Conservation (phyloP, 1,140 invertebrate species). For the Physella acuta region DNA sequence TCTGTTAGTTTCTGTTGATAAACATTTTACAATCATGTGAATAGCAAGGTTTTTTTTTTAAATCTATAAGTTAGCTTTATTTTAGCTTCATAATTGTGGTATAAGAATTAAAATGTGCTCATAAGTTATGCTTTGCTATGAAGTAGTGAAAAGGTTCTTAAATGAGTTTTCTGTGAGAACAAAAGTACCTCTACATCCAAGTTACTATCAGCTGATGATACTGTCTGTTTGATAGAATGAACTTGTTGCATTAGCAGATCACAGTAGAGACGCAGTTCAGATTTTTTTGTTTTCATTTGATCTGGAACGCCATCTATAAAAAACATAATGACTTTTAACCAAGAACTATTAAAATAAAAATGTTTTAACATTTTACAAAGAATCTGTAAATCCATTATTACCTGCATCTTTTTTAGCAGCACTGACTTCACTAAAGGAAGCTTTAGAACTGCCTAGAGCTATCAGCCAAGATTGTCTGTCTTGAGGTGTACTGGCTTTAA, state of each 20-base stretch:
- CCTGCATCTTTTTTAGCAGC: slow-evolving; percentile 24
- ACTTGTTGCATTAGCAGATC: slow-evolving; percentile 83
- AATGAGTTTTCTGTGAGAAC: too few species aligned
- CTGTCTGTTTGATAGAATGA: slow-evolving; percentile 74
- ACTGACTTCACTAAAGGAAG: slow-evolving; percentile 64
- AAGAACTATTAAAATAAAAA: too few species aligned
- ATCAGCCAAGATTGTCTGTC: slow-evolving; percentile 81
- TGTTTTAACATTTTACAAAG: too few species aligned
- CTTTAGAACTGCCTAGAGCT: slow-evolving; percentile 78
- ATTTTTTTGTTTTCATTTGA: slow-evolving; percentile 68
- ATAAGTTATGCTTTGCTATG: too few species aligned
- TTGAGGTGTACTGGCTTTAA: slow-evolving; percentile 73
- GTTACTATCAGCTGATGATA: slow-evolving; percentile 44
- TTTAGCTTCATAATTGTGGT: too few species aligned
- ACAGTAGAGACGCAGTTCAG: slow-evolving; percentile 77
- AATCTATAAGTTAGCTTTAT: too few species aligned
- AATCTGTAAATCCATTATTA: too few species aligned
- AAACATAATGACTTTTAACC: too few species aligned
- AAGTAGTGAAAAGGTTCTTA: too few species aligned
- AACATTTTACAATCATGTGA: neutral
- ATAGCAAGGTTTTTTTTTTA: too few species aligned
- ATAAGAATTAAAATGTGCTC: too few species aligned
- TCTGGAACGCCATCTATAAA: slow-evolving; percentile 23
- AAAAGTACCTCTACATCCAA: slow-evolving; percentile 11
- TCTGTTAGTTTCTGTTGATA: slow-evolving; percentile 71